Conservation (phyloP, 2,888 invertebrate genomes). For the Tanytarsus gracilentus region DNA sequence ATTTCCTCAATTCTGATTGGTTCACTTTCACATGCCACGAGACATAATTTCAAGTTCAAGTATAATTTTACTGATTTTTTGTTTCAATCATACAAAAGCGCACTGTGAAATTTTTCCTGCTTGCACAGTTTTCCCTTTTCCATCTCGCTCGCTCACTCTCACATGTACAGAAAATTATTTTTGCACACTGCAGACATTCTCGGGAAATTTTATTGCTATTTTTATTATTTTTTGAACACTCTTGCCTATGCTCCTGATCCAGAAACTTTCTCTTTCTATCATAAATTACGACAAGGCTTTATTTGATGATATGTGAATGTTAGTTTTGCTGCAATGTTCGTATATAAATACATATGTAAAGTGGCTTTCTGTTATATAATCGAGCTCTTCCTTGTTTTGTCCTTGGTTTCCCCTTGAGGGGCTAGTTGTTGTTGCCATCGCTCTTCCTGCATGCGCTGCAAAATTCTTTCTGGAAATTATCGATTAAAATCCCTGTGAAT, state of each 20-base stretch:
- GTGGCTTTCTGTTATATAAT: neutral
- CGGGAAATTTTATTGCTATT: constrained; percentile 1
- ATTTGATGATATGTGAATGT: neutral
- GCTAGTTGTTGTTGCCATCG: neutral
- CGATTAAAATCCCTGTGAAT: constrained; percentile 25
- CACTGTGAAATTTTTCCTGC: constrained; percentile 7
- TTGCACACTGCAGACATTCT: neutral
- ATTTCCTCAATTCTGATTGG: constrained; percentile 7
- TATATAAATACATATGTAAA: no score
- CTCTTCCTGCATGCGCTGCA: neutral
- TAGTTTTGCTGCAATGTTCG: no score
- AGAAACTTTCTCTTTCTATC: constrained; percentile 29
- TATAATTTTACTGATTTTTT: constrained; percentile 22
- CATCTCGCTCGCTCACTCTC: neutral
- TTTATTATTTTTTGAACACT: neutral
- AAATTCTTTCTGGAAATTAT: constrained; percentile 17
- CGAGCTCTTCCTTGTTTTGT: constrained; percentile 3
- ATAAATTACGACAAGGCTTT: neutral
- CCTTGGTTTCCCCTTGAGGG: constrained; percentile 23
- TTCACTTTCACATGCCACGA: constrained; percentile 1
- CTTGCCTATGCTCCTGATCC: neutral
- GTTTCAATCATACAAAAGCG: constrained; percentile 21
- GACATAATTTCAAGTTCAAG: constrained; percentile 24
- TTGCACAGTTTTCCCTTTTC: constrained; percentile 23
- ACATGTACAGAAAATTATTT: neutral